Base-by-base conservation (phyloP, 92 coral and sea anemone species). In the Parazoanthus atlanticus region DNA sequence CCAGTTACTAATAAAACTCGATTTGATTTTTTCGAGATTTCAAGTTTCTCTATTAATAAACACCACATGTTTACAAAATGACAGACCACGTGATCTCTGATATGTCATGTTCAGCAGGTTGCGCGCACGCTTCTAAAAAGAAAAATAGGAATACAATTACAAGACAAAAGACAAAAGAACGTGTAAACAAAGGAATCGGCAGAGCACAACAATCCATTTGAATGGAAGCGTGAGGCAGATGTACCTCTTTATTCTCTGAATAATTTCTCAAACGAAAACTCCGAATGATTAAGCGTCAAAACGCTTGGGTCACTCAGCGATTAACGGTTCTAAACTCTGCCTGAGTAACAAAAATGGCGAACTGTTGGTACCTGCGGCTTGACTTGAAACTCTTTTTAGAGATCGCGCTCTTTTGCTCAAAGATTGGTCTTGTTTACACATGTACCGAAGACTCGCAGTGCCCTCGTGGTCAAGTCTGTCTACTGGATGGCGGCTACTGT, bases 401-500 rank as follows among this genome's bases (percentile, higher is more conserved):
- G 54, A 23, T 70, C 26, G 78, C 67, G n/a, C 23, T 84, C 30
- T 84, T 84, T 74, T 69, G 66, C 41, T 71, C 32, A 28, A 69
- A 84, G 19, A 8, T 84, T 16, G 69, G 64, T 29, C 19, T 19
- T 70, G 67, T 70, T 41, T 84, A 36, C 31, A 52, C 78, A 12
- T 84, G 87, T 43, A 84, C 64, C 2, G 56, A 70, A 49, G 33
- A 70, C 26, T 69, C 87, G 15, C 78, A 84, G 41, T 84, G 87
- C 4, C 87, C 87, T 46, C 87, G 87, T 84, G 87, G 87, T 41
- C 87, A 84, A 46, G 43, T 43, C 66, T 84, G 87, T 84, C 77
- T 34, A 43, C 3, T 41, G 0, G 87, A 84, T 38, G 58, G 64
- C 38, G 78, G 87, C 25, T 70, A 84, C 66, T 84, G 87, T 71